Percentiles rank a stretch among this genome's conserved stretches.
phyloP scores from a whole-genome alignment of 2,113 vertebrate species.

The Emydura subglobosa region DNA sequence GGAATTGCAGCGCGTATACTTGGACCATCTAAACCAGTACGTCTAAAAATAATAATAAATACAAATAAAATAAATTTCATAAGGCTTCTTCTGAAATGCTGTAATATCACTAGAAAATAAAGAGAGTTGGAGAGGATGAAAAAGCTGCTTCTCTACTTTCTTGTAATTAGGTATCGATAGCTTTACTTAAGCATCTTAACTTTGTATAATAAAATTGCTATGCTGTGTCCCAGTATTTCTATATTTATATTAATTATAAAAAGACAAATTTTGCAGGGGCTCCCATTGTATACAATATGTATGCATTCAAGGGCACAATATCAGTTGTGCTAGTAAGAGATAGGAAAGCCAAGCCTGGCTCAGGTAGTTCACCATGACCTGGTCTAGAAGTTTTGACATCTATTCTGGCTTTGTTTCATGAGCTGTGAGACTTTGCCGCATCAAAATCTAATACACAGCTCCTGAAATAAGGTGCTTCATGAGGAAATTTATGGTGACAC shows the following conservation, averaged over 20 bases:
- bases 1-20: slow-evolving; percentile 95
- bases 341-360: neutral
- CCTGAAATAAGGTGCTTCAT: neutral
- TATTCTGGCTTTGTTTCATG: neutral
- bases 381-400: neutral
- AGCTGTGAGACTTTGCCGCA: neutral
- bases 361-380: neutral
- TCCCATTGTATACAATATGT: neutral
- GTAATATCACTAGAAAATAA: neutral
- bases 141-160: neutral
- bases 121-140: neutral
- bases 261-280: neutral
- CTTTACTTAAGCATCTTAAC: neutral
- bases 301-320: neutral
- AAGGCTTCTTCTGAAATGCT: neutral
- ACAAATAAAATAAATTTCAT: neutral
- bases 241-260: neutral
- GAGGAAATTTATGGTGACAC: neutral
- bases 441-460: neutral
- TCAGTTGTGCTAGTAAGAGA: neutral
- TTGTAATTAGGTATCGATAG: neutral
- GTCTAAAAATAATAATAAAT: slow-evolving; percentile 36
- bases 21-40: slow-evolving; percentile 94
- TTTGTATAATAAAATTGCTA: neutral
- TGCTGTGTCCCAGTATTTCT: neutral